Conservation (phyloP, 2,797 vertebrate genomes). For the Oceanodroma leucorhoa region DNA sequence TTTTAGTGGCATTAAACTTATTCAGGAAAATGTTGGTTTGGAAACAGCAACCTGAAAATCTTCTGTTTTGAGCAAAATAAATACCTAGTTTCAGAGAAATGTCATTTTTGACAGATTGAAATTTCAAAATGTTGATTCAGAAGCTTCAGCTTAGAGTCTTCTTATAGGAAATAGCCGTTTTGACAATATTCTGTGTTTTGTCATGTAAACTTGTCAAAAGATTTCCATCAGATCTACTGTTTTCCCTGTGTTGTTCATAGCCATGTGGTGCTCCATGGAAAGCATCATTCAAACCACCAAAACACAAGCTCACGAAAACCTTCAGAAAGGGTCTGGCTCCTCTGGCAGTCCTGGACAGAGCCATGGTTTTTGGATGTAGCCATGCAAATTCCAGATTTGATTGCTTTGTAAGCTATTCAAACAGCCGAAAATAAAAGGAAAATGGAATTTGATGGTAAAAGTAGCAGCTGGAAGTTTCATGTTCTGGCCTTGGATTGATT, state of each 20-base stretch:
- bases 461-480: not conserved
- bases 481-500: not conserved
- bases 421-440: not conserved
- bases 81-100: not conserved
- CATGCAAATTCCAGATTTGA: not conserved
- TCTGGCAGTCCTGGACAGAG: not conserved
- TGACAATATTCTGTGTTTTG: not conserved
- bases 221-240: not conserved
- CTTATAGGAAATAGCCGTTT: not conserved
- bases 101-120: constrained; percentile 4
- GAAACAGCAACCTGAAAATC: not conserved
- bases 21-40: not conserved
- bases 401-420: not conserved
- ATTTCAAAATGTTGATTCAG: constrained; percentile 14
- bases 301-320: not conserved
- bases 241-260: not conserved
- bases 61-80: not conserved
- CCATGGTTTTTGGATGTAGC: not conserved
- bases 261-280: not conserved
- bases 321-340: not conserved
- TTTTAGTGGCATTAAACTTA: not conserved
- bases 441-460: not conserved
- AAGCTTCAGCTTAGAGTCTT: not conserved
- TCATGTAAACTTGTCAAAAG: not conserved
- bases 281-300: not conserved